These are phyloP conservation scores for Parapristionchus giblindavisi DNA, from an alignment of 2,888 invertebrate species.

Conservation along the genomic window DNA sequence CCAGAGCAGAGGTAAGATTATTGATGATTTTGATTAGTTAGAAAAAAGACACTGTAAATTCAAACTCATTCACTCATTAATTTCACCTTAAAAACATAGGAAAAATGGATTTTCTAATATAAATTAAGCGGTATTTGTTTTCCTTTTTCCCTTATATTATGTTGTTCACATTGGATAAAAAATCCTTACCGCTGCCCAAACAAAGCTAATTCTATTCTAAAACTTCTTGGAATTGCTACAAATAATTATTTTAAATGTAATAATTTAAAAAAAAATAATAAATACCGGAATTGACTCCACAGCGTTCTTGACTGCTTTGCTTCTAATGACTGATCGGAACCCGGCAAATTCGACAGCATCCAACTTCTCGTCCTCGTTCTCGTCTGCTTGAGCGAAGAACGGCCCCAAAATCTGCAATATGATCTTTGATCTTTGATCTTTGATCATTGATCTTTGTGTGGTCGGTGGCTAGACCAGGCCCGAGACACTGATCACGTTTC, in stretches of 20 bases:
- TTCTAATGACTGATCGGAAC: conserved; percentile 60
- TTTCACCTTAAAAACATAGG: no score
- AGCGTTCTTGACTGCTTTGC: conserved; percentile 53
- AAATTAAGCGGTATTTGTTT: not conserved
- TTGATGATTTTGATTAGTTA: no score
- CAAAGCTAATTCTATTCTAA: not conserved
- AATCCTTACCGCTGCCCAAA: not conserved
- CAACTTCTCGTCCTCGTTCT: conserved; percentile 66
- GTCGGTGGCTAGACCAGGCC: not conserved
- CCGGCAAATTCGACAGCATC: conserved; percentile 68
- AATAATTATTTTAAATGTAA: not conserved
- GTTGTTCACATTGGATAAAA: not conserved
- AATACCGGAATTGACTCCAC: conserved; percentile 49
- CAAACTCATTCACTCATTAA: no score
- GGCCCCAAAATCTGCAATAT: conserved; percentile 52
- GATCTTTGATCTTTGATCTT: not conserved
- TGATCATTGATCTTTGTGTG: not conserved
- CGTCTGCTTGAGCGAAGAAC: conserved; percentile 68
- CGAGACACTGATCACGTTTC: no score
- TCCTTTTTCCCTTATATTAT: not conserved
- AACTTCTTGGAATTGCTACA: not conserved
- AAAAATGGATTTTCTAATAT: no score
- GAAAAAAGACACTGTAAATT: no score
- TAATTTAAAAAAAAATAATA: not conserved
- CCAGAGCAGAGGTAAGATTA: no score